phyloP scores from a whole-genome alignment of 2,888 invertebrate species.

The Chorisops tibialis region DNA sequence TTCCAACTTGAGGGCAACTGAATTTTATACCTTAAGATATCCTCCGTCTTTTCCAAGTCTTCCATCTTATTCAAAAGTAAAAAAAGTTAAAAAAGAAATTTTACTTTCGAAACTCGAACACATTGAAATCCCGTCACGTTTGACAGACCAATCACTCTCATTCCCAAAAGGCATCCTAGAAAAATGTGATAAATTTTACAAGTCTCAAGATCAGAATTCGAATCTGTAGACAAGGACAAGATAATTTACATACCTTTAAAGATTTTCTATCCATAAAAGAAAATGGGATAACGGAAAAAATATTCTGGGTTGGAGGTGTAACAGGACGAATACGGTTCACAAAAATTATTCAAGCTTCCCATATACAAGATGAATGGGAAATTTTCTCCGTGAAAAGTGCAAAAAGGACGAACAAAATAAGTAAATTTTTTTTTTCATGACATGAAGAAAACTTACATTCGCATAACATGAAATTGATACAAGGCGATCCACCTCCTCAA shows the following conservation, averaged over 20 bases:
- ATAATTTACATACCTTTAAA: slow-evolving; percentile 32
- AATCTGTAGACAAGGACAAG: slow-evolving; percentile 25
- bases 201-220: slow-evolving; percentile 27
- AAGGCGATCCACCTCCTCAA: slow-evolving; percentile 11
- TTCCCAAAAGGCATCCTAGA: not conserved
- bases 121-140: slow-evolving; percentile 19
- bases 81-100: too few species aligned
- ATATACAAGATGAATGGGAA: too few species aligned
- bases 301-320: not conserved
- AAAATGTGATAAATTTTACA: slow-evolving; percentile 23
- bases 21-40: slow-evolving; percentile 1
- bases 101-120: not conserved
- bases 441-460: slow-evolving; percentile 15
- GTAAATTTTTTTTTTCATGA: too few species aligned
- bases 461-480: slow-evolving; percentile 33
- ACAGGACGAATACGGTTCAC: not conserved
- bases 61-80: not conserved
- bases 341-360: not conserved
- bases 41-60: not conserved
- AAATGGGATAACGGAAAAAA: not conserved
- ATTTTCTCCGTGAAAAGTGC: not conserved
- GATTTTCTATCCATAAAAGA: slow-evolving; percentile 10
- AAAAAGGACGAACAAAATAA: not conserved
- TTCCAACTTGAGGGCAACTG: slow-evolving; percentile 2
- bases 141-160: slow-evolving; percentile 28